Percentiles rank a stretch among this genome's conserved stretches.
Evolutionary conservation across 2,888 invertebrate genomes (phyloP).

Genomic region (Diploptera punctata): DNA sequence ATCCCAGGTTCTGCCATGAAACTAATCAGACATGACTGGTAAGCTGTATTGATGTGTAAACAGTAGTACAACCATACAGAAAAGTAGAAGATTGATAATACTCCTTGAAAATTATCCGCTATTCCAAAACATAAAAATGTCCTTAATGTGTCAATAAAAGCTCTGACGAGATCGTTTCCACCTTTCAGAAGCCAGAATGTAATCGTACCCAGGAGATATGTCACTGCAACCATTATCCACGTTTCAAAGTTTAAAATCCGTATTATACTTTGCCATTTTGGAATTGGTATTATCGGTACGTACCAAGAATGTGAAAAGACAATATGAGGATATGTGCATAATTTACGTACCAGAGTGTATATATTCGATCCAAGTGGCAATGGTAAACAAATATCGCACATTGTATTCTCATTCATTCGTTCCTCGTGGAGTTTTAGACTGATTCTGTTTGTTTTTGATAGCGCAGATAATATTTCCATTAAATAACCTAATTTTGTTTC

Average conservation of each 20-base stretch:
- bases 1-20: background rate
- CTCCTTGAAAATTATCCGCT: background rate
- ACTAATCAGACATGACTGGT: conserved; percentile 2
- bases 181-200: background rate
- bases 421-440: too few relatives aligned
- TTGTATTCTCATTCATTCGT: too few relatives aligned
- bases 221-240: background rate
- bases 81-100: background rate
- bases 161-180: background rate
- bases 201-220: background rate
- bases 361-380: too few relatives aligned
- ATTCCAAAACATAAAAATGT: background rate
- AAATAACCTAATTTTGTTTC: background rate
- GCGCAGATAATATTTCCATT: background rate
- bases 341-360: too few relatives aligned
- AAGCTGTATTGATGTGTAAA: conserved; percentile 11
- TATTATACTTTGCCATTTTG: background rate
- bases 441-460: background rate
- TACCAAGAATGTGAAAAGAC: background rate
- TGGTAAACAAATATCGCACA: too few relatives aligned
- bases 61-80: background rate
- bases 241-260: background rate
- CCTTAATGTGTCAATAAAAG: background rate
- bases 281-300: background rate
- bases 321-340: background rate